Percentiles rank a stretch among this genome's conserved stretches.
phyloP scores from a whole-genome alignment of 2,797 vertebrate species.

The Phrynocephalus forsythii region DNA sequence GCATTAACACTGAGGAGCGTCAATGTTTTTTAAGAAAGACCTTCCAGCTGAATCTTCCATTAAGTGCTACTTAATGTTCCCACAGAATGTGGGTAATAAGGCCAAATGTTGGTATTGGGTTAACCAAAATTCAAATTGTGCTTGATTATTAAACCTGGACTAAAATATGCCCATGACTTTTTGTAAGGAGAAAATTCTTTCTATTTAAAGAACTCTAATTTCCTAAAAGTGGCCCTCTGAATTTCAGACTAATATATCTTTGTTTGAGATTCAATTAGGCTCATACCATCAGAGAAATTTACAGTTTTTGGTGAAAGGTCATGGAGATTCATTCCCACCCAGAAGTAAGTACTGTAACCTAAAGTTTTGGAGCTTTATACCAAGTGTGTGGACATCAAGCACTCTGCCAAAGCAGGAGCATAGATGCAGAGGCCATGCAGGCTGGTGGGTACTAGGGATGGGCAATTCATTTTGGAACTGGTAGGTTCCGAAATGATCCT shows the following conservation, averaged over 20 bases:
- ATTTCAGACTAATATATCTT: slow-evolving; percentile 58
- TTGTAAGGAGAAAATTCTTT: slow-evolving; percentile 54
- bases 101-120: slow-evolving; percentile 11
- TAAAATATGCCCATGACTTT: slow-evolving; percentile 56
- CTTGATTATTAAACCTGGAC: slow-evolving; percentile 61
- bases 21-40: slow-evolving; percentile 19
- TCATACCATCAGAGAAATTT: slow-evolving; percentile 50
- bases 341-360: background rate
- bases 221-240: slow-evolving; percentile 47
- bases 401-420: slow-evolving; percentile 20
- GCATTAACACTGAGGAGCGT: background rate
- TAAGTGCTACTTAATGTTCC: slow-evolving; percentile 6
- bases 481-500: too few species aligned
- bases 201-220: slow-evolving; percentile 71
- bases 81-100: background rate
- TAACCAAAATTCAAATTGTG: slow-evolving; percentile 43
- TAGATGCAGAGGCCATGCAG: slow-evolving; percentile 1
- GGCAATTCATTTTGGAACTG: too few species aligned
- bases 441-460: background rate
- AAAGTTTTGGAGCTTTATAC: background rate
- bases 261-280: slow-evolving; percentile 61
- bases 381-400: background rate
- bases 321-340: slow-evolving; percentile 26
- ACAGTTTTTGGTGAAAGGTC: slow-evolving; percentile 47
- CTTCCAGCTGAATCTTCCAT: slow-evolving; percentile 30